phyloP scores from a whole-genome alignment of 2,888 invertebrate genomes.

The Lithophane leautieri region DNA sequence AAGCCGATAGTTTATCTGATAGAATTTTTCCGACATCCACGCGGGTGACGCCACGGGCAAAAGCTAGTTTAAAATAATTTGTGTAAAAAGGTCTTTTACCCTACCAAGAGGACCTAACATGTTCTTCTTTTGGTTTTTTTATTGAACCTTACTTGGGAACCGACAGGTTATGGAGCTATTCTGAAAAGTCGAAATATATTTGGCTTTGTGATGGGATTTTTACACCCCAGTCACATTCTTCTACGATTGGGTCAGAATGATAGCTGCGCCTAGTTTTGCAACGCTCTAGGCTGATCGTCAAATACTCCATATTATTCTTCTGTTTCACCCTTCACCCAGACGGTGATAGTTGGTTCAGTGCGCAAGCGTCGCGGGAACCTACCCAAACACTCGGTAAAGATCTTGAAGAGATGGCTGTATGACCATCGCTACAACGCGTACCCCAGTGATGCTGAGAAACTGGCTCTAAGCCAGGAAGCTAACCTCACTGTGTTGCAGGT shows the following conservation, averaged over 20 bases:
- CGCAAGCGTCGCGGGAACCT: conserved; percentile 97
- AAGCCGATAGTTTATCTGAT: too few relatives aligned
- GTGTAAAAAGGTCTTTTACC: too few relatives aligned
- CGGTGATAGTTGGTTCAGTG: conserved; percentile 87
- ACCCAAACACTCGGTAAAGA: conserved; percentile 97
- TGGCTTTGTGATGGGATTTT: too few relatives aligned
- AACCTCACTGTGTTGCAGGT: conserved; percentile 96
- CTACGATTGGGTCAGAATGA: not conserved
- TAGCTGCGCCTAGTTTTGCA: not conserved
- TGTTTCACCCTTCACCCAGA: conserved; percentile 46
- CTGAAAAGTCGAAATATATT: too few relatives aligned
- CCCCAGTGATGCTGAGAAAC: conserved; percentile 97
- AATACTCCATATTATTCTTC: not conserved
- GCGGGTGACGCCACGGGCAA: too few relatives aligned
- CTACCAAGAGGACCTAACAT: too few relatives aligned
- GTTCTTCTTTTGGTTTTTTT: too few relatives aligned
- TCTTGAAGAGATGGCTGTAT: conserved; percentile 97
- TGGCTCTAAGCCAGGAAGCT: conserved; percentile 95
- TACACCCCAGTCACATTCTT: not conserved
- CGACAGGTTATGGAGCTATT: too few relatives aligned
- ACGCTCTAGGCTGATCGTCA: not conserved
- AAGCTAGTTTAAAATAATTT: too few relatives aligned
- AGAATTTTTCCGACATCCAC: too few relatives aligned
- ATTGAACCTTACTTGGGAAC: too few relatives aligned
- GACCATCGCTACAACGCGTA: conserved; percentile 98